Conservation (phyloP, 2,113 vertebrate species). For the Toxotes jaculatrix region DNA sequence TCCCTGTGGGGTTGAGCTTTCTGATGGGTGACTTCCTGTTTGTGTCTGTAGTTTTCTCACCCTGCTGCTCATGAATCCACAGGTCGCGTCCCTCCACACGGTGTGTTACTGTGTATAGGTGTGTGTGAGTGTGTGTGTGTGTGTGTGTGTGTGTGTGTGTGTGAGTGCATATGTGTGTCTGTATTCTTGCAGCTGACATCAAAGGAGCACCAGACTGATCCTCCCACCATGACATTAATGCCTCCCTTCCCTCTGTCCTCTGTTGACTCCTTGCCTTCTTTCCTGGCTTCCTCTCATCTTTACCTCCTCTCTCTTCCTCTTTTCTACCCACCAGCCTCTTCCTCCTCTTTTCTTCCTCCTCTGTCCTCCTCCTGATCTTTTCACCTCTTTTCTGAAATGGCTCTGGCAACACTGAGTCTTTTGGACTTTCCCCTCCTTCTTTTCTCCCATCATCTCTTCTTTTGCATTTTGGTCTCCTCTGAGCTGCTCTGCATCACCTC, state of each 20-base stretch:
- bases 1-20: slow-evolving; percentile 14
- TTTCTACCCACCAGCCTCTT: neutral
- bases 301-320: neutral
- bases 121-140: slow-evolving; percentile 13
- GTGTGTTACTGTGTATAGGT: neutral
- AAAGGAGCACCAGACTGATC: slow-evolving; percentile 59
- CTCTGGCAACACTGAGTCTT: neutral
- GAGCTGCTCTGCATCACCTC: too few species aligned
- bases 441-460: neutral
- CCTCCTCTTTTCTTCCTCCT: neutral
- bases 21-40: slow-evolving; percentile 58
- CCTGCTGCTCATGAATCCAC: slow-evolving; percentile 64
- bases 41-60: slow-evolving; percentile 48
- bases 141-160: slow-evolving; percentile 15
- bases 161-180: slow-evolving; percentile 16
- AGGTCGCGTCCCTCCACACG: slow-evolving; percentile 46
- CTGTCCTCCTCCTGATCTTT: neutral
- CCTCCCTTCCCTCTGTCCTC: slow-evolving; percentile 38
- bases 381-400: too few species aligned
- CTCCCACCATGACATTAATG: slow-evolving; percentile 52
- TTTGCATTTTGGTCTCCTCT: neutral
- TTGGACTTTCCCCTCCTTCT: neutral
- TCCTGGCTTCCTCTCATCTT: neutral
- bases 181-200: slow-evolving; percentile 46
- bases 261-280: slow-evolving; percentile 49